A percentile compares a stretch with the other conserved stretches of the same genome.
phyloP scores from a whole-genome alignment of 1,140 invertebrate genomes.

The Pseudomyrmex gracilis region DNA sequence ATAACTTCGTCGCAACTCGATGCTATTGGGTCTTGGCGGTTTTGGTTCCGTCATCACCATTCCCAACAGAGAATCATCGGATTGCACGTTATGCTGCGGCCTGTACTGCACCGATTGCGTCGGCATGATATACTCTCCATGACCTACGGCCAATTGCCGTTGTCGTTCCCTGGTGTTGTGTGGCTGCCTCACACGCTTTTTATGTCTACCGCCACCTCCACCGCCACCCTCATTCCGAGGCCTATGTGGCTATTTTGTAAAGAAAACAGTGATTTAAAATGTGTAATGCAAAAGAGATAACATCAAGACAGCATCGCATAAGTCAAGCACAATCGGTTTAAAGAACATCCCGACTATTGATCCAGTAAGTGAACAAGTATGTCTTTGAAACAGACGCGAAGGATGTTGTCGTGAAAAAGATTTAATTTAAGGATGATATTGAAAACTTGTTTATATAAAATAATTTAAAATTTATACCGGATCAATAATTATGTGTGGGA shows the following conservation, averaged over 20 bases:
- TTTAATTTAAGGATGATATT: background rate
- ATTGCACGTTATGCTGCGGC: constrained; percentile 79
- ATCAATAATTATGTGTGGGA: constrained; percentile 38
- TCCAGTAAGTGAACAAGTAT: constrained; percentile 30
- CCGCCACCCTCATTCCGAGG: constrained; percentile 86
- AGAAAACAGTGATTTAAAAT: constrained; percentile 60
- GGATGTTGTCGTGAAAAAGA: background rate
- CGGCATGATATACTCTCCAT: constrained; percentile 95
- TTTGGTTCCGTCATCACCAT: constrained; percentile 86
- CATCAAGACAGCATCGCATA: constrained; percentile 64
- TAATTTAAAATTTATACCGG: constrained; percentile 22
- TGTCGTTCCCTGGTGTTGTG: constrained; percentile 95
- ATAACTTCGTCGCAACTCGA: constrained; percentile 90
- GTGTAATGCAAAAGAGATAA: background rate
- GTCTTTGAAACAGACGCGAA: background rate
- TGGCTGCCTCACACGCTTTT: constrained; percentile 93
- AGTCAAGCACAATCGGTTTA: constrained; percentile 71
- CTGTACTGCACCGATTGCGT: constrained; percentile 82
- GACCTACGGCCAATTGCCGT: constrained; percentile 92
- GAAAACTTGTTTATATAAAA: no score
- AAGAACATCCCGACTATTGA: constrained; percentile 63
- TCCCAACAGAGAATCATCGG: constrained; percentile 82
- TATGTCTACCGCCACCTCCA: constrained; percentile 88
- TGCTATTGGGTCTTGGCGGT: constrained; percentile 91
- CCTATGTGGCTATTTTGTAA: constrained; percentile 86